A percentile compares a stretch with the other conserved stretches of the same genome.
These are phyloP conservation scores for Melanostoma mellinum DNA, from an alignment of 2,888 invertebrate species.

Conservation along the genomic window DNA sequence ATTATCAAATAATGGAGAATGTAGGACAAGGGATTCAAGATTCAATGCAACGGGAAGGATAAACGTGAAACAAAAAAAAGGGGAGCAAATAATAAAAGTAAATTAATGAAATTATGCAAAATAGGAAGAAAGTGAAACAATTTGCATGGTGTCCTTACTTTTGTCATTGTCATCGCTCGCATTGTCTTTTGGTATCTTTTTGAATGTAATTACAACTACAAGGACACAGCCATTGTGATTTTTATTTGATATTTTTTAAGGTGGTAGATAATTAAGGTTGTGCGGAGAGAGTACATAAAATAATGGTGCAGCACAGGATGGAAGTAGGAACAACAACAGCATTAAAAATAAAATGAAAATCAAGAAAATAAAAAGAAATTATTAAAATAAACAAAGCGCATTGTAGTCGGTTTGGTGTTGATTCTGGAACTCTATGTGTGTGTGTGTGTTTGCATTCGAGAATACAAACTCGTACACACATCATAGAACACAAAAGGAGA, in stretches of 20 bases:
- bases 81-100: neutral
- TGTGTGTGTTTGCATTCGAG: conserved; percentile 7
- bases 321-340: conserved; percentile 22
- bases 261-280: conserved; percentile 71
- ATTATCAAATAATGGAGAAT: neutral
- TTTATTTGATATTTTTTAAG: neutral
- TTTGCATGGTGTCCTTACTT: conserved; percentile 60
- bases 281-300: conserved; percentile 64
- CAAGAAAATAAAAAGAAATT: conserved; percentile 38
- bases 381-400: conserved; percentile 25
- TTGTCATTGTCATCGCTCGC: conserved; percentile 62
- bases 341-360: conserved; percentile 48
- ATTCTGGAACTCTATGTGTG: neutral
- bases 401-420: conserved; percentile 3
- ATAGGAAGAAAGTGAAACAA: conserved; percentile 41
- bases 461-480: neutral
- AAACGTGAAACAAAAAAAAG: neutral
- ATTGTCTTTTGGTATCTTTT: conserved; percentile 74
- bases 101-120: conserved; percentile 31
- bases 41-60: neutral
- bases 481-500: conserved; percentile 16
- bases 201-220: conserved; percentile 80
- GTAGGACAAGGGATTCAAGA: too few relatives aligned
- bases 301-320: conserved; percentile 54
- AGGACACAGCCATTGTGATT: conserved; percentile 60